These are phyloP conservation scores for Mormyrus hasselquistii DNA, from an alignment of 2,797 vertebrate species.

Conservation along the genomic window DNA sequence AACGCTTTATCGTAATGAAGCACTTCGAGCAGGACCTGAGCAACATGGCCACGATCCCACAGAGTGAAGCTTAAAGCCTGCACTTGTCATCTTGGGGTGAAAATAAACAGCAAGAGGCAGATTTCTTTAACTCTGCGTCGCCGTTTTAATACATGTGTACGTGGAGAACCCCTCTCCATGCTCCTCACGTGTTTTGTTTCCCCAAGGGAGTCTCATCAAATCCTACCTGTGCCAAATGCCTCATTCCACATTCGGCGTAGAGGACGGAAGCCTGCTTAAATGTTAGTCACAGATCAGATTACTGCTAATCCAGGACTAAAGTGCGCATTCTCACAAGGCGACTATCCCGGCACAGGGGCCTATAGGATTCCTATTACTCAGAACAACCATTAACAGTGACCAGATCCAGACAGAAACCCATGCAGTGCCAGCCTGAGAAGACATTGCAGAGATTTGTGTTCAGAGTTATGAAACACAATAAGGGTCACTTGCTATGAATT, in stretches of 20 bases:
- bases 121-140: not conserved
- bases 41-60: not conserved
- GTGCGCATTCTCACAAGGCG: not conserved
- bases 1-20: not conserved
- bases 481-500: not conserved
- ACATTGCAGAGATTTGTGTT: not conserved
- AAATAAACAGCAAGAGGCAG: not conserved
- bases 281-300: not conserved
- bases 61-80: not conserved
- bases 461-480: not conserved
- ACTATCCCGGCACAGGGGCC: not conserved
- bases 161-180: not conserved
- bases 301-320: not conserved
- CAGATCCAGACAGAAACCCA: not conserved
- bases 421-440: not conserved
- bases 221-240: not conserved
- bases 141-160: not conserved
- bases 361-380: not conserved
- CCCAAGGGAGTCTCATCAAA: not conserved
- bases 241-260: not conserved
- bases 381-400: not conserved
- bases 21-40: not conserved
- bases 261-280: not conserved
- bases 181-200: not conserved
- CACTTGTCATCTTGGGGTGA: not conserved